These are phyloP conservation scores for Metacarcinus magister DNA, from an alignment of 2,888 invertebrate species.

Conservation along the genomic window DNA sequence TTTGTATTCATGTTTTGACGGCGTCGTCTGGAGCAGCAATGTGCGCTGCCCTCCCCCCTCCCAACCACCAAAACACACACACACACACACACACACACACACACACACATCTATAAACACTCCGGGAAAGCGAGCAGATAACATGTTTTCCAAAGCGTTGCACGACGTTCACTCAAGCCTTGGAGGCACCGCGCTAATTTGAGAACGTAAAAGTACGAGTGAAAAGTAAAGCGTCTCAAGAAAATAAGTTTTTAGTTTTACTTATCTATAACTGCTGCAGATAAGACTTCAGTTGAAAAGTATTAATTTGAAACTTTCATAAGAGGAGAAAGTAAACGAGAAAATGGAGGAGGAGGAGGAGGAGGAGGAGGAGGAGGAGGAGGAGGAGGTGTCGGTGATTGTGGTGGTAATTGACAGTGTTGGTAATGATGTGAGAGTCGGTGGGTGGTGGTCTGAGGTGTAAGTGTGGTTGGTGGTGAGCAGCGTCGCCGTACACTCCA, in stretches of 20 bases:
- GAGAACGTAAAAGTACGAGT: background rate
- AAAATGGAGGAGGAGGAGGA: background rate
- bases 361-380: conserved; percentile 58
- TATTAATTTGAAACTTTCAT: background rate
- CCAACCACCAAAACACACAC: too few species aligned
- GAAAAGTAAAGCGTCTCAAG: background rate
- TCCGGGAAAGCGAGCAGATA: background rate
- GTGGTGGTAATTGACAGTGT: background rate
- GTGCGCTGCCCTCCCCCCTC: too few species aligned
- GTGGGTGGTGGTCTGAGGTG: background rate
- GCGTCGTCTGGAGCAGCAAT: background rate
- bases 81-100: background rate
- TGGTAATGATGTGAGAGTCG: background rate
- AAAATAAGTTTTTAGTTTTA: conserved; percentile 1
- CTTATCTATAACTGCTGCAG: background rate
- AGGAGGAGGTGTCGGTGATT: background rate
- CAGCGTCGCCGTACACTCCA: background rate
- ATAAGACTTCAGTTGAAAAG: background rate
- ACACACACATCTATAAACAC: background rate
- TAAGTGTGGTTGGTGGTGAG: background rate
- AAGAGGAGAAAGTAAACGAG: background rate
- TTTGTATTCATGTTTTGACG: background rate
- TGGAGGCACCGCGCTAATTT: background rate
- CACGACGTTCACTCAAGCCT: background rate
- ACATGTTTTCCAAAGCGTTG: background rate